phyloP scores from a whole-genome alignment of 2,797 vertebrate genomes.

The Zalophus californianus region DNA sequence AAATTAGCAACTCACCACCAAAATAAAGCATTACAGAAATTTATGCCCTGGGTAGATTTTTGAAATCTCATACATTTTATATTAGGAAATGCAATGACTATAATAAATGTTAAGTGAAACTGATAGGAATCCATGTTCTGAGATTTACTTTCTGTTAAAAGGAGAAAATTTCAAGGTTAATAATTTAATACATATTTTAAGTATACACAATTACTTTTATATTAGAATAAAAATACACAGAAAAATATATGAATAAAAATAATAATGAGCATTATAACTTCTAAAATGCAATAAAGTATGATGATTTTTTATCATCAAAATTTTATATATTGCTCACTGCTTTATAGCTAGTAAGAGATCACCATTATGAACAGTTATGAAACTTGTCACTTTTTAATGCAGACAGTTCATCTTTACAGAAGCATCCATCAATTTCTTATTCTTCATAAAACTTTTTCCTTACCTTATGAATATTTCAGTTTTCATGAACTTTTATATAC shows the following conservation, averaged over 20 bases:
- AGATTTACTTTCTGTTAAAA: background rate
- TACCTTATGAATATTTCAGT: constrained; percentile 74
- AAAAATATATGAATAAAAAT: constrained; percentile 64
- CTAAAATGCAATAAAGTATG: constrained; percentile 57
- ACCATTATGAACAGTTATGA: constrained; percentile 78
- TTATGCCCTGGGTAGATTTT: background rate
- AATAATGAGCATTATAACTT: constrained; percentile 52
- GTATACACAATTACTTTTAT: constrained; percentile 26
- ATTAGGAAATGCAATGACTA: background rate
- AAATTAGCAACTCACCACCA: background rate
- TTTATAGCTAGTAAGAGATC: constrained; percentile 79
- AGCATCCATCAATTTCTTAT: constrained; percentile 68
- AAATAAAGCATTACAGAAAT: background rate
- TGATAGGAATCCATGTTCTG: background rate
- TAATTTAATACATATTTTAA: constrained; percentile 35
- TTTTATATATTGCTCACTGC: constrained; percentile 63
- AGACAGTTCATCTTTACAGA: constrained; percentile 74
- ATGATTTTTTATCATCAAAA: constrained; percentile 70
- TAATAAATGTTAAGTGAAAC: background rate
- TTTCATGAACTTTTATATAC: constrained; percentile 65
- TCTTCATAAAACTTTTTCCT: constrained; percentile 68
- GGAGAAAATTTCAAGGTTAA: background rate
- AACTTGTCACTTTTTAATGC: constrained; percentile 63
- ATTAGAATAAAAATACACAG: constrained; percentile 56
- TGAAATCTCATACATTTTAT: background rate